phyloP scores from a whole-genome alignment of 2,797 vertebrate genomes.

The Gymnothorax javanicus region DNA sequence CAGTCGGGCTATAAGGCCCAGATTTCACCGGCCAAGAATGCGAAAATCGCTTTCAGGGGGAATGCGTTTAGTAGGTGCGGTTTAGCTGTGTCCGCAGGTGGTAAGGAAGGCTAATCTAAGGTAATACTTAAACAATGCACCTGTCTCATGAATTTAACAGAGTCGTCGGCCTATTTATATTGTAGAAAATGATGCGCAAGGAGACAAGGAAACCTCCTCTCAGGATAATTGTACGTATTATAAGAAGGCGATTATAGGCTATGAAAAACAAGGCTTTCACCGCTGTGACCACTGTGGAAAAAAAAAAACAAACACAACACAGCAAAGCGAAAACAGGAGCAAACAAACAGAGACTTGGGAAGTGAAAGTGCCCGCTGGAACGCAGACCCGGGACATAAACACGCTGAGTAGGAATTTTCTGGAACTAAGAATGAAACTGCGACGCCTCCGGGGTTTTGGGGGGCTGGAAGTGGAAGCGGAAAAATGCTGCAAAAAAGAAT shows the following conservation, averaged over 20 bases:
- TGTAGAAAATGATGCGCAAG: constrained; percentile 3
- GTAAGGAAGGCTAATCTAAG: constrained; percentile 47
- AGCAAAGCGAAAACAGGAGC: constrained; percentile 10
- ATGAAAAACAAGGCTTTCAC: neutral
- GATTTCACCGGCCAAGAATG: constrained; percentile 67
- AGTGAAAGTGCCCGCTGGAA: neutral
- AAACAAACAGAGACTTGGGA: constrained; percentile 34
- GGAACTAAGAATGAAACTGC: neutral
- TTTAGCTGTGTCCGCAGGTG: constrained; percentile 68
- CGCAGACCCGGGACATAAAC: neutral
- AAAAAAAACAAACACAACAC: constrained; percentile 22
- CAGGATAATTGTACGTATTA: constrained; percentile 23
- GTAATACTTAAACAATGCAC: constrained; percentile 59
- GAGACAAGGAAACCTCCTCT: constrained; percentile 36
- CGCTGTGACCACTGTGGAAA: neutral
- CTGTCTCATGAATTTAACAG: constrained; percentile 49
- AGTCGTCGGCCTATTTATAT: neutral
- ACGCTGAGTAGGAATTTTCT: neutral
- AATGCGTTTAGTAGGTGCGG: constrained; percentile 60
- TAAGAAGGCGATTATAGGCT: neutral
- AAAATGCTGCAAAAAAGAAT: neutral
- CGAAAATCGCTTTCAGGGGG: constrained; percentile 65
- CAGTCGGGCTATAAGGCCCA: constrained; percentile 61
- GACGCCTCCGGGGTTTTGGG: neutral
- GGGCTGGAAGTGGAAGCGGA: neutral